These are phyloP conservation scores for Zapornia atra DNA, from an alignment of 2,113 vertebrate species.

Conservation along the genomic window DNA sequence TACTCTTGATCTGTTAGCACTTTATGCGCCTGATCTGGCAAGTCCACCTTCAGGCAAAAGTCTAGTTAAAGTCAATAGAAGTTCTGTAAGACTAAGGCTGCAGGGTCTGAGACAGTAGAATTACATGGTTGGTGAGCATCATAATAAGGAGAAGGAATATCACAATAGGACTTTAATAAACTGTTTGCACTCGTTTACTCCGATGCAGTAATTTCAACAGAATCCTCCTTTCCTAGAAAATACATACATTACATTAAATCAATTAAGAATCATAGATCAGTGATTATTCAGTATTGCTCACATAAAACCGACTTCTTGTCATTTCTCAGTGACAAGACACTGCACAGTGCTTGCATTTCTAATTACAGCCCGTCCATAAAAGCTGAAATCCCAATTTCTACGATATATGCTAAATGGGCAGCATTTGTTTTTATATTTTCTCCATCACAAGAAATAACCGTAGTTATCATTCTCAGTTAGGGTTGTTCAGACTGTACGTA, in stretches of 20 bases:
- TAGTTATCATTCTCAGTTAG: conserved; percentile 33
- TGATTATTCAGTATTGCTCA: conserved; percentile 33
- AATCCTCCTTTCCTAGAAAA: conserved; percentile 16
- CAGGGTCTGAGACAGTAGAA: neutral
- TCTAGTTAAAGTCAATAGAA: neutral
- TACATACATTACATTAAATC: conserved; percentile 1
- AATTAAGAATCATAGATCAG: conserved; percentile 51
- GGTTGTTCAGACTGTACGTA: neutral
- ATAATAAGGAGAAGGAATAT: conserved; percentile 17
- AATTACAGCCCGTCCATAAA: conserved; percentile 50
- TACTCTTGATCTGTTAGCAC: neutral
- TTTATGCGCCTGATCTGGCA: neutral
- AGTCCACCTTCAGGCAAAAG: neutral
- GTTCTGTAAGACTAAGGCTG: neutral
- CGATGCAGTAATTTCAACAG: neutral
- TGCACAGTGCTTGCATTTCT: conserved; percentile 49
- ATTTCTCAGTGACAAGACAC: conserved; percentile 37
- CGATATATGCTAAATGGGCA: conserved; percentile 1
- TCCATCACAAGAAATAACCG: neutral
- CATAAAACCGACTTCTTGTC: conserved; percentile 54
- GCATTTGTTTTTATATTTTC: conserved; percentile 26
- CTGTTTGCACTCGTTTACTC: conserved; percentile 1
- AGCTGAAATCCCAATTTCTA: conserved; percentile 30
- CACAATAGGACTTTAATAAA: conserved; percentile 33
- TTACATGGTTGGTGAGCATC: conserved; percentile 16